phyloP scores from a whole-genome alignment of 2,888 invertebrate species.

The Euclidia mi region DNA sequence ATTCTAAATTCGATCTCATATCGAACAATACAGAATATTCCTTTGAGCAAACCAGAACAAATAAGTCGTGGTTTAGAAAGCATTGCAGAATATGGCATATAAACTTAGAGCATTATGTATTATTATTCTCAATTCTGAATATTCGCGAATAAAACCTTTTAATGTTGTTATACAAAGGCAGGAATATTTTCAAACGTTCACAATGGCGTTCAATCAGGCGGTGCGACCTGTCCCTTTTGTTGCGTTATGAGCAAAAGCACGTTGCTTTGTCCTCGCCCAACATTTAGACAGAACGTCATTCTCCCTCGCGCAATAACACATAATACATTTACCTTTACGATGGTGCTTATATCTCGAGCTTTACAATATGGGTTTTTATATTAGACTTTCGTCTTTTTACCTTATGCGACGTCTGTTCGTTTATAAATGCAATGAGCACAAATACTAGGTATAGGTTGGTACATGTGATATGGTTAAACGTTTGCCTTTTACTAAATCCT shows the following conservation, averaged over 20 bases:
- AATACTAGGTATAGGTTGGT: too few species aligned
- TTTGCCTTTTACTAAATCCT: too few species aligned
- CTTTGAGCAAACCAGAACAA: not conserved
- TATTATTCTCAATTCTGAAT: conserved; percentile 24
- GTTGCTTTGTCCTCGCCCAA: conserved; percentile 35
- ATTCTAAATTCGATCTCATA: not conserved
- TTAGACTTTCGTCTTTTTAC: not conserved
- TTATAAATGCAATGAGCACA: too few species aligned
- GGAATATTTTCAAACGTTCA: conserved; percentile 33
- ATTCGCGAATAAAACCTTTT: conserved; percentile 22
- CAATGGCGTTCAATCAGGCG: conserved; percentile 44
- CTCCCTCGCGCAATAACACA: conserved; percentile 30
- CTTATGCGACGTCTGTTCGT: too few species aligned
- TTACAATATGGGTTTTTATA: too few species aligned
- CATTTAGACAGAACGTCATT: conserved; percentile 33
- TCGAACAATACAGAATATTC: not conserved
- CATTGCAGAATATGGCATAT: not conserved
- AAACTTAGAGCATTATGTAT: conserved; percentile 1
- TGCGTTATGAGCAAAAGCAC: conserved; percentile 34
- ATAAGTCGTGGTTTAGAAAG: not conserved
- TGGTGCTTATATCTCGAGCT: conserved; percentile 6
- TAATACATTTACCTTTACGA: conserved; percentile 11
- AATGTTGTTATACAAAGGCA: conserved; percentile 25
- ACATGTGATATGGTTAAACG: too few species aligned
- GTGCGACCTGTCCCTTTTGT: conserved; percentile 45